phyloP scores from a whole-genome alignment of 1,140 invertebrate species.

The Temnothorax longispinosus region DNA sequence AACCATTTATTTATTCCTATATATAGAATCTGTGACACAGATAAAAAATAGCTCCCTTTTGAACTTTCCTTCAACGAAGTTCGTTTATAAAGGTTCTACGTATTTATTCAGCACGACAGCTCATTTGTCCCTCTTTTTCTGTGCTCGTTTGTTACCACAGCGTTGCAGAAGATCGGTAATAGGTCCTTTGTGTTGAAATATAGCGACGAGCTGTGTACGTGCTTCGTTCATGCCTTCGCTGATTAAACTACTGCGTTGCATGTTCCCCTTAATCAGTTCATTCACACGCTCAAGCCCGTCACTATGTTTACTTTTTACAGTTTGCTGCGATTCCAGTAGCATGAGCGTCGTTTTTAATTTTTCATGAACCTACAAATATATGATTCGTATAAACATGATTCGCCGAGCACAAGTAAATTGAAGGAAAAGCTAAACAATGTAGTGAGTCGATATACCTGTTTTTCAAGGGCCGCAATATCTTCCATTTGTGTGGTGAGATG shows the following conservation, averaged over 20 bases:
- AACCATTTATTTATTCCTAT: conserved; percentile 78
- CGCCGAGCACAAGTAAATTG: neutral
- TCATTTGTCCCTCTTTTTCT: conserved; percentile 94
- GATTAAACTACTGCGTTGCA: conserved; percentile 97
- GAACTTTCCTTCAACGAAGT: conserved; percentile 53
- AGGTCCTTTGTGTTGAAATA: conserved; percentile 96
- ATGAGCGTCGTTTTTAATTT: conserved; percentile 89
- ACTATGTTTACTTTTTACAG: conserved; percentile 87
- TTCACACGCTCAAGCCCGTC: conserved; percentile 90
- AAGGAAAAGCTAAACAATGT: neutral
- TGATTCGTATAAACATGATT: conserved; percentile 37
- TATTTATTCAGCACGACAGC: conserved; percentile 43
- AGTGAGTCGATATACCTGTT: conserved; percentile 77
- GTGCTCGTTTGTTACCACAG: conserved; percentile 95
- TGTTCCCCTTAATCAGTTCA: conserved; percentile 95
- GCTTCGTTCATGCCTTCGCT: conserved; percentile 96
- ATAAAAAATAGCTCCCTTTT: conserved; percentile 75
- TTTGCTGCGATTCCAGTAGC: conserved; percentile 88
- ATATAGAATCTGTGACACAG: conserved; percentile 79
- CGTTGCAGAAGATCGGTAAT: conserved; percentile 95
- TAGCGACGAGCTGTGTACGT: conserved; percentile 93
- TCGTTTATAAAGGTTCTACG: conserved; percentile 56
- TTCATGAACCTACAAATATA: conserved; percentile 87
- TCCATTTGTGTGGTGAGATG: conserved; percentile 97
- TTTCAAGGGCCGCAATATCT: conserved; percentile 91